Conservation (phyloP, 2,113 vertebrate species). For the Engraulis encrasicolus region DNA sequence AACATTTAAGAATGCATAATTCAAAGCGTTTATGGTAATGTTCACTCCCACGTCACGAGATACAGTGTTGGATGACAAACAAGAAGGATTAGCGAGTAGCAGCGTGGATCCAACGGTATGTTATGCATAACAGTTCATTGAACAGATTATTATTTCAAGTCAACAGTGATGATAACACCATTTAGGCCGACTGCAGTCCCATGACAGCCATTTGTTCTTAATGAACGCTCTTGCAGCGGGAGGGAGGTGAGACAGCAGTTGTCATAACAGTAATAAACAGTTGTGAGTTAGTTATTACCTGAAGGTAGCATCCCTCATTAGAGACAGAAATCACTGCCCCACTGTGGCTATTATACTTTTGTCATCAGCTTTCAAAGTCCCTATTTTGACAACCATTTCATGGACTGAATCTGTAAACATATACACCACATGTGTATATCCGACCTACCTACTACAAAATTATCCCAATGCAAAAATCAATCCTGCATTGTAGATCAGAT, state of each 20-base stretch:
- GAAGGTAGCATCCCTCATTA: neutral
- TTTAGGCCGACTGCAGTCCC: neutral
- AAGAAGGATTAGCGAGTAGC: neutral
- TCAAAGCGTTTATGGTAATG: neutral
- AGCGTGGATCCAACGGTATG: too few relatives aligned
- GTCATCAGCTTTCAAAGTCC: neutral
- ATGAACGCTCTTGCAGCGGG: neutral
- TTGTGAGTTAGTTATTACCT: conserved; percentile 1
- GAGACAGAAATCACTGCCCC: neutral
- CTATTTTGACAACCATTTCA: neutral
- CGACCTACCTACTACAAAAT: too few relatives aligned
- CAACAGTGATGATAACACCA: neutral
- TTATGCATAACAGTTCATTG: too few relatives aligned
- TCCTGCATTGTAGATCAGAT: neutral
- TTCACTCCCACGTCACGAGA: neutral
- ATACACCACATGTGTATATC: too few relatives aligned
- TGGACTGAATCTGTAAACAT: neutral
- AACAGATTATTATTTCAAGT: neutral
- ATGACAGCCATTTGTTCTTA: neutral
- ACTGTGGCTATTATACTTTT: neutral
- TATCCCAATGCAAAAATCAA: neutral
- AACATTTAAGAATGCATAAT: neutral
- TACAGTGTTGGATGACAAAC: neutral
- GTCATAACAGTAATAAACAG: neutral
- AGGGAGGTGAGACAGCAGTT: neutral